Base-by-base conservation (phyloP, 1,140 invertebrate species). In the Drosophila equinoxialis region DNA sequence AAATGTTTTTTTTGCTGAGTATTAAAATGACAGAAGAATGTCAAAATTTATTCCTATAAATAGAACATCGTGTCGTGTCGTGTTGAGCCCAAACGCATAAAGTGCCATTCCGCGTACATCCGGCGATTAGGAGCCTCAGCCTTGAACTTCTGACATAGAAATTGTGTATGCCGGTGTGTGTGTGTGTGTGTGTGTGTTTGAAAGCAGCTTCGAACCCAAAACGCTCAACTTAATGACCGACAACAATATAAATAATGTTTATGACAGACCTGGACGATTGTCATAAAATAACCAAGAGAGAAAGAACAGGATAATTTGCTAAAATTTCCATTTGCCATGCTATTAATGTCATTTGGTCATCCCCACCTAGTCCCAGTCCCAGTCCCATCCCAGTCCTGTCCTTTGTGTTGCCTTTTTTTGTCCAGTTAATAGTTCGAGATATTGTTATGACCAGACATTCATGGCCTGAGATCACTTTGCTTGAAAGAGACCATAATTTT, bases 191-290 rank as follows among this genome's bases (percentile, higher is more conserved):
- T 48, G 17, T 48, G 45, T 48, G 17, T 17, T 17, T 17, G 45
- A 45, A 45, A 14, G 42, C 23, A 7, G 26, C 23, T 42, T 51
- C 23, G 57, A 58, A 39, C 17, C 55, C 37, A 59, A 54, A 72
- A 54, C 82, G 78, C 45, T 81, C 78, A 63, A 75, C 66, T 68
- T 81, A 85, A 85, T 86, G 82, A 41, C 65, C 54, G 60, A 61
- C 45, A 58, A 65, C 83, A 78, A 87, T 89, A 80, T 66, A 72
- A 89, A 89, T 83, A 80, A 87, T 74, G 71, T 77, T 82, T 72
- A 82, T 71, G 71, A 77, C 51, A 48, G 8, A 14, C n/a, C 13
- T 30, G 63, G 45, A 64, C 71, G 65, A 62, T 48, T 45, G 61
- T 70, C 61, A 74, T 87, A 79, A 84, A 69, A 75, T 20, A 51